Conservation (phyloP, 1,140 invertebrate species). For the Drosophila tristis region DNA sequence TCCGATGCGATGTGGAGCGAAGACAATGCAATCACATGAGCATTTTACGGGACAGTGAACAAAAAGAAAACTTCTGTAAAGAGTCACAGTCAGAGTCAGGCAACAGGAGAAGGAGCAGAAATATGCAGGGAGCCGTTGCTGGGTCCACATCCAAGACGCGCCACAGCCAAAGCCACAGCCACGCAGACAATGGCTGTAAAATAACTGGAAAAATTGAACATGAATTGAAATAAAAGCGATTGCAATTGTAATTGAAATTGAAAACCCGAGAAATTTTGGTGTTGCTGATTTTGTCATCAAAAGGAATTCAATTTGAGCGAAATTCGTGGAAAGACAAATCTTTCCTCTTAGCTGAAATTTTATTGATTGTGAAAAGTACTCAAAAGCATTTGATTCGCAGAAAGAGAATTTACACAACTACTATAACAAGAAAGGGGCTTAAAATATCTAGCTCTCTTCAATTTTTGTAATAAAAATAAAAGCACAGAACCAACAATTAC, state of each 20-base stretch:
- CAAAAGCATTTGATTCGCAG: not conserved
- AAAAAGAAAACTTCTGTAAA: slow-evolving; percentile 41
- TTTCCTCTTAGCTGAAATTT: not conserved
- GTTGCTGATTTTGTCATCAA: slow-evolving; percentile 5
- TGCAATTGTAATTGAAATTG: slow-evolving; percentile 56
- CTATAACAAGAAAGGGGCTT: too few species aligned
- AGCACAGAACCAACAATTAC: too few species aligned
- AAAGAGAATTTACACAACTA: not conserved
- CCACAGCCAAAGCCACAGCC: not conserved
- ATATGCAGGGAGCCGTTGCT: not conserved
- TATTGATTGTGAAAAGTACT: not conserved
- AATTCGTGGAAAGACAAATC: not conserved
- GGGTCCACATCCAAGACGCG: slow-evolving; percentile 26
- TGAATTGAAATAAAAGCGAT: slow-evolving; percentile 64
- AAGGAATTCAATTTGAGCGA: not conserved
- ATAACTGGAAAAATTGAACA: slow-evolving; percentile 62
- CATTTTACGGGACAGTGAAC: slow-evolving; percentile 43
- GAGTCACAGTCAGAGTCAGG: slow-evolving; percentile 25
- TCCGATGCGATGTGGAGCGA: not conserved
- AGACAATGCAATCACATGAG: slow-evolving; percentile 65
- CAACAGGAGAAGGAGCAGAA: slow-evolving; percentile 25
- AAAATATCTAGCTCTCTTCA: too few species aligned
- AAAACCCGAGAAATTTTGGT: slow-evolving; percentile 25
- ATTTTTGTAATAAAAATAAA: too few species aligned
- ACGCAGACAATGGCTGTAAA: slow-evolving; percentile 62